Evolutionary conservation across 2,113 vertebrate species (phyloP).

Genomic region (Phocoena phocoena): DNA sequence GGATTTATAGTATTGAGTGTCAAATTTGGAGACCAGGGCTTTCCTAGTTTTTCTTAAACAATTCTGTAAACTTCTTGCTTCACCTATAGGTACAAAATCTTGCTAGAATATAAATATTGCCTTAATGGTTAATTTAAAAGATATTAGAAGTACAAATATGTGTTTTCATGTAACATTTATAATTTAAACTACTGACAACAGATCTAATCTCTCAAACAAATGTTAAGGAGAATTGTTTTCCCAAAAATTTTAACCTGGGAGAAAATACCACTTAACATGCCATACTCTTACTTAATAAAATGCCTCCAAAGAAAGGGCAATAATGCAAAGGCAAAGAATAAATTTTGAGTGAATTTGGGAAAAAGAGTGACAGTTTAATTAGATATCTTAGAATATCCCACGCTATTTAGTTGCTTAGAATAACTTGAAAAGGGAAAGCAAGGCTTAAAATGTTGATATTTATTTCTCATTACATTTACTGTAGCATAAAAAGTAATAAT

Average conservation of each 20-base stretch:
- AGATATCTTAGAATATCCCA: neutral
- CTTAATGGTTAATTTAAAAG: neutral
- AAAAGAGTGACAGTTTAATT: neutral
- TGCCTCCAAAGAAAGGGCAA: neutral
- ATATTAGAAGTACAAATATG: neutral
- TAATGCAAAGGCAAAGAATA: neutral
- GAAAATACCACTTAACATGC: neutral
- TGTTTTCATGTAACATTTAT: neutral
- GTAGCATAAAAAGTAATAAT: neutral
- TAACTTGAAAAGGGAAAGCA: neutral
- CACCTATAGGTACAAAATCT: neutral
- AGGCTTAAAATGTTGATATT: neutral
- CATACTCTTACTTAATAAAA: neutral
- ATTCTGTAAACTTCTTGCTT: neutral
- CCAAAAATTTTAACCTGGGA: neutral
- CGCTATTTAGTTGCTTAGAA: neutral
- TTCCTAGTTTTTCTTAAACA: neutral
- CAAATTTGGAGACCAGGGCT: neutral
- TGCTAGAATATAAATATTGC: neutral
- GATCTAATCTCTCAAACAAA: neutral
- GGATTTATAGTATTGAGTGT: neutral
- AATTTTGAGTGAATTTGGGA: neutral
- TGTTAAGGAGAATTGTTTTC: neutral
- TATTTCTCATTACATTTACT: neutral
- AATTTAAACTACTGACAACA: neutral